A percentile compares a stretch with the other conserved stretches of the same genome.
phyloP scores from a whole-genome alignment of 1,140 invertebrate species.

The Ooceraea biroi region DNA sequence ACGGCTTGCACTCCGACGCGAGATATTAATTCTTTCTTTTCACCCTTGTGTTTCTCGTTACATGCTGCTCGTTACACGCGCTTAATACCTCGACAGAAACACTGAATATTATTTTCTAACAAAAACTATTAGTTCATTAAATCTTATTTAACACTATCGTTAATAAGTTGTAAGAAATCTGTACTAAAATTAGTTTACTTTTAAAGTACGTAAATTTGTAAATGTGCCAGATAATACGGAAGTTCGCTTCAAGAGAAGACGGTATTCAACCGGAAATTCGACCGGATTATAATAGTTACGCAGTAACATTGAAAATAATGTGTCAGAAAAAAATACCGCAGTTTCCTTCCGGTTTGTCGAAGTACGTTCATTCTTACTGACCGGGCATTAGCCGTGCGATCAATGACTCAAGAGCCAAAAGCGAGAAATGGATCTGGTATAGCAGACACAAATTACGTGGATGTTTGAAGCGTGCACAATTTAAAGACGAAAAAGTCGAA shows the following conservation, averaged over 20 bases:
- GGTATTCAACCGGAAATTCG: conserved; percentile 53
- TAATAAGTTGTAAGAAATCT: neutral
- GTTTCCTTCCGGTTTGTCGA: conserved; percentile 70
- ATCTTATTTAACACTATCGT: neutral
- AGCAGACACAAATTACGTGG: conserved; percentile 40
- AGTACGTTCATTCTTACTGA: conserved; percentile 10
- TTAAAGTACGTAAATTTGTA: neutral
- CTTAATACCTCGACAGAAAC: conserved; percentile 40
- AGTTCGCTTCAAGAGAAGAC: neutral
- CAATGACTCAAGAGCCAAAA: conserved; percentile 43
- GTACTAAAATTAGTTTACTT: neutral
- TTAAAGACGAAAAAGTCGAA: conserved; percentile 48
- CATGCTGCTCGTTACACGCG: conserved; percentile 32
- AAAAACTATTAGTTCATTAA: conserved; percentile 10
- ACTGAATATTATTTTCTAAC: neutral
- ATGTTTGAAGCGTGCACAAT: conserved; percentile 31
- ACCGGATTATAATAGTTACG: conserved; percentile 9
- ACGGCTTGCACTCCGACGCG: conserved; percentile 52
- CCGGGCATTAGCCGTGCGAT: conserved; percentile 13
- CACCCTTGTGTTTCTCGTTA: conserved; percentile 52
- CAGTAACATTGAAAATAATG: conserved; percentile 19
- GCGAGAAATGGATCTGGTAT: conserved; percentile 44
- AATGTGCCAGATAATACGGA: neutral
- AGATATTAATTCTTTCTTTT: conserved; percentile 70
- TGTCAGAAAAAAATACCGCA: conserved; percentile 65